Evolutionary conservation across 1,140 invertebrate genomes (phyloP).

Genomic region (Globodera ellingtonae): DNA sequence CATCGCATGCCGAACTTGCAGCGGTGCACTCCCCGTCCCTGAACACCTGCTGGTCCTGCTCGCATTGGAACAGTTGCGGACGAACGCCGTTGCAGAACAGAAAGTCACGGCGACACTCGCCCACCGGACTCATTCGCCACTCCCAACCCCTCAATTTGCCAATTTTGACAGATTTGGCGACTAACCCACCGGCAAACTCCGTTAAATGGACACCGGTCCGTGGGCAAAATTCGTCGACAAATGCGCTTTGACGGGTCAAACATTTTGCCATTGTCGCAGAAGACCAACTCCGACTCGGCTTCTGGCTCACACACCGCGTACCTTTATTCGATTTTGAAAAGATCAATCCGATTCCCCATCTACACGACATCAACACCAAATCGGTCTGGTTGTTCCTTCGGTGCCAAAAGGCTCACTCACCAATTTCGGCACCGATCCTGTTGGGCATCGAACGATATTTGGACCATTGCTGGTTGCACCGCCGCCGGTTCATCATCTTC

Average conservation of each 20-base stretch:
- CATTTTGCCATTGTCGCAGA: conserved; percentile 33
- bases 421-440: conserved; percentile 23
- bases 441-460: not conserved
- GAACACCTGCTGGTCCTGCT: conserved; percentile 20
- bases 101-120: conserved; percentile 27
- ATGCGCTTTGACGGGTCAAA: conserved; percentile 17
- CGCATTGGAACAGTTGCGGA: conserved; percentile 33
- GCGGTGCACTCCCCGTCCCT: conserved; percentile 27
- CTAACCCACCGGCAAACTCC: conserved; percentile 24
- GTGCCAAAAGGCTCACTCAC: conserved; percentile 1
- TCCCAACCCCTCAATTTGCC: conserved; percentile 30
- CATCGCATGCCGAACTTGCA: conserved; percentile 10
- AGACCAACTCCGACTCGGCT: conserved; percentile 20
- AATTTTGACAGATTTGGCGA: conserved; percentile 11
- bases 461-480: not conserved
- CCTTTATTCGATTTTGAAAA: conserved; percentile 5
- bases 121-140: conserved; percentile 31
- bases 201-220: conserved; percentile 27
- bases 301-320: conserved; percentile 17
- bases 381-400: not conserved
- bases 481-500: not conserved
- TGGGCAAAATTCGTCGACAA: conserved; percentile 24
- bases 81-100: conserved; percentile 33
- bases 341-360: not conserved
- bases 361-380: not conserved